phyloP scores from a whole-genome alignment of 2,888 invertebrate genomes.

The Drosophila quinaria region DNA sequence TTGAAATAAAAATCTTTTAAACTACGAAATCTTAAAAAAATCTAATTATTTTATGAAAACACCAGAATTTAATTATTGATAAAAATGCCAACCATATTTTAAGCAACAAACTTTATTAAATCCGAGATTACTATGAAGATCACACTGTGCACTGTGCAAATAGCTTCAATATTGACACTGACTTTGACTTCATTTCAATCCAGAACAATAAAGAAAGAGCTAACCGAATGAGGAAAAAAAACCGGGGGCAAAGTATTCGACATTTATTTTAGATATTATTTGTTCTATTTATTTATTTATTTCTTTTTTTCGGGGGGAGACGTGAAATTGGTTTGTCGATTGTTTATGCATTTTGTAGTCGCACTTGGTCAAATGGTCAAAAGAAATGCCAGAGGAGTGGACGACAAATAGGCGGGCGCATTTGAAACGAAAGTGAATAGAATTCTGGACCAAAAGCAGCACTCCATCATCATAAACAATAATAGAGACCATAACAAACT shows the following conservation, averaged over 20 bases:
- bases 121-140: no score
- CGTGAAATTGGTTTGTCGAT: conserved; percentile 74
- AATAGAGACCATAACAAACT: conserved; percentile 67
- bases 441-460: conserved; percentile 70
- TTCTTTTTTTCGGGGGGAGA: conserved; percentile 27
- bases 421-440: conserved; percentile 57
- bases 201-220: conserved; percentile 63
- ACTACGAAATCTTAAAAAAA: no score
- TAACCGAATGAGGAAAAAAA: conserved; percentile 47
- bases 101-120: no score
- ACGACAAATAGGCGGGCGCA: conserved; percentile 58
- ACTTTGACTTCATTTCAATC: conserved; percentile 54
- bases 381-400: conserved; percentile 53
- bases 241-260: conserved; percentile 64
- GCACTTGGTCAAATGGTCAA: conserved; percentile 34
- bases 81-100: neutral
- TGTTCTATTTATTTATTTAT: conserved; percentile 5
- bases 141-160: conserved; percentile 55
- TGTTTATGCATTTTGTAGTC: conserved; percentile 79
- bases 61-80: no score
- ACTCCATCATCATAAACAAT: conserved; percentile 81
- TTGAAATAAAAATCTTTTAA: no score
- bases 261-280: conserved; percentile 26
- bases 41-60: no score
- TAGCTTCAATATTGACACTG: conserved; percentile 63